Percentiles rank a stretch among this genome's conserved stretches.
phyloP scores from a whole-genome alignment of 2,888 invertebrate genomes.

The Uropetala carovei region DNA sequence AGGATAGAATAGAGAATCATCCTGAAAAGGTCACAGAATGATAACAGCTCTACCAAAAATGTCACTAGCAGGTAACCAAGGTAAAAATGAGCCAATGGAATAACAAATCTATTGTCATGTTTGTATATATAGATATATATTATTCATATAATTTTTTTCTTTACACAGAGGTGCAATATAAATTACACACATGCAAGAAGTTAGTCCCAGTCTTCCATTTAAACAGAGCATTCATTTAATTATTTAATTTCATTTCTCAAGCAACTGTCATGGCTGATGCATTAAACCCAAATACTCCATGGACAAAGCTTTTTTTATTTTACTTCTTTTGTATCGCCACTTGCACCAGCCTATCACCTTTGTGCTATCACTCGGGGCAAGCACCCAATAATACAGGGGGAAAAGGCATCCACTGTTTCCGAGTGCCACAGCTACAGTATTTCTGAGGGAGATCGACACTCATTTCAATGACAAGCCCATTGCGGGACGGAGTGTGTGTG shows the following conservation, averaged over 20 bases:
- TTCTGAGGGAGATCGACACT: background rate
- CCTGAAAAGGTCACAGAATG: too few relatives aligned
- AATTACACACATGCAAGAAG: conserved; percentile 63
- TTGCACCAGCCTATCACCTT: conserved; percentile 63
- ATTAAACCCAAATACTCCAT: conserved; percentile 50
- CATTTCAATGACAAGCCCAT: conserved; percentile 51
- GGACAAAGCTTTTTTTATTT: conserved; percentile 53
- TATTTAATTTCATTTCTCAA: conserved; percentile 54
- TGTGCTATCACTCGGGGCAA: conserved; percentile 64
- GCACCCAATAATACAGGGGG: conserved; percentile 47
- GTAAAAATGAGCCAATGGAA: too few relatives aligned
- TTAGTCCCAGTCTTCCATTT: conserved; percentile 63
- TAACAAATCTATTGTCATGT: background rate
- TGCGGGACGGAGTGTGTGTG: conserved; percentile 18
- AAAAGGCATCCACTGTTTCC: conserved; percentile 50
- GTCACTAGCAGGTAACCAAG: too few relatives aligned
- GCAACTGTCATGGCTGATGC: conserved; percentile 63
- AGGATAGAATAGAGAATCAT: too few relatives aligned
- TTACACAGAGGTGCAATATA: conserved; percentile 64
- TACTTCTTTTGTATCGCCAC: conserved; percentile 31
- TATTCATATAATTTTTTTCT: conserved; percentile 61
- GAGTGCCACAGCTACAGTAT: conserved; percentile 21
- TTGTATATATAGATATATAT: conserved; percentile 61
- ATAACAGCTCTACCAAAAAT: too few relatives aligned
- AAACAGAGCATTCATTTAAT: conserved; percentile 58